These are phyloP conservation scores for Phaethon lepturus DNA, from an alignment of 2,113 vertebrate genomes.

Conservation along the genomic window DNA sequence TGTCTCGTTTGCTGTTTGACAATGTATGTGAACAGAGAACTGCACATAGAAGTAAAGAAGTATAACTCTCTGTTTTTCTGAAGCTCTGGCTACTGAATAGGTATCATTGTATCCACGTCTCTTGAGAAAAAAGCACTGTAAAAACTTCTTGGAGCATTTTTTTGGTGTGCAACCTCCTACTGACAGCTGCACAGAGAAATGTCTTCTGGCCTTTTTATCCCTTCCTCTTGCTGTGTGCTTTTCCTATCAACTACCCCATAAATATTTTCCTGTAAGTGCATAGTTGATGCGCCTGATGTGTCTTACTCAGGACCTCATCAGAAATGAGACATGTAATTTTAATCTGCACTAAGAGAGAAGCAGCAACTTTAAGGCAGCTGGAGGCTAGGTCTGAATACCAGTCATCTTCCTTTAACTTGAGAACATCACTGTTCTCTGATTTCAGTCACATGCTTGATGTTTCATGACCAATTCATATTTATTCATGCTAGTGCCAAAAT, in stretches of 20 bases:
- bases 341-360: neutral
- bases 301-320: neutral
- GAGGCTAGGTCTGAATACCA: neutral
- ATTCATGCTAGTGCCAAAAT: neutral
- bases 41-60: neutral
- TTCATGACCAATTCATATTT: neutral
- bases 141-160: neutral
- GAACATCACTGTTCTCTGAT: neutral
- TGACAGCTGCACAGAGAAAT: conserved; percentile 54
- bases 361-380: fast-evolving
- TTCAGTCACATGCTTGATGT: neutral
- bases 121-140: neutral
- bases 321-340: neutral
- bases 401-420: neutral
- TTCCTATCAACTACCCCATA: conserved; percentile 19
- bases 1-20: neutral
- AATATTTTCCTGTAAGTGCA: neutral
- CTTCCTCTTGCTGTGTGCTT: conserved; percentile 19
- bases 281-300: neutral
- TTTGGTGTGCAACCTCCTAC: conserved; percentile 11
- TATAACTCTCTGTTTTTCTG: conserved; percentile 38
- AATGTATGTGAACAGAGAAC: neutral
- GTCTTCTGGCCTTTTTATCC: conserved; percentile 14
- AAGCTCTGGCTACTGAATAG: conserved; percentile 38
- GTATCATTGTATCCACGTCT: conserved; percentile 35